These are phyloP conservation scores for Mesocricetus auratus DNA, from an alignment of 2,113 vertebrate genomes.

Conservation along the genomic window DNA sequence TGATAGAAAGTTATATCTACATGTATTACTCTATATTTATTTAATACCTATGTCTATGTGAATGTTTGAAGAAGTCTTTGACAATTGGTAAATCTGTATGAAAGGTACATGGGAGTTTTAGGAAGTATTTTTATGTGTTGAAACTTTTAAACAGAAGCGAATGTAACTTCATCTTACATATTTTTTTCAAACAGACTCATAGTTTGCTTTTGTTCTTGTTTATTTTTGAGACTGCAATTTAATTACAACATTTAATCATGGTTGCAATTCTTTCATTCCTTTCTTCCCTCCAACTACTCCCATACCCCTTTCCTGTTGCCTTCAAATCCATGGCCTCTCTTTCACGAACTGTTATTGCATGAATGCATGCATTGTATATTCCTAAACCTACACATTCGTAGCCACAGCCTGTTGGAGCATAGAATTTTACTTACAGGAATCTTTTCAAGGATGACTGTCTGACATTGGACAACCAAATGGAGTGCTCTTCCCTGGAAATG, in stretches of 20 bases:
- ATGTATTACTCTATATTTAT: not conserved
- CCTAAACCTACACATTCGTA: not conserved
- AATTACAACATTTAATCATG: too few species aligned
- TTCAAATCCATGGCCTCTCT: not conserved
- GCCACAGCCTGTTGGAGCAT: not conserved
- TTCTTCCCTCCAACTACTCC: not conserved
- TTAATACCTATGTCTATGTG: not conserved
- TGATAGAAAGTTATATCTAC: not conserved
- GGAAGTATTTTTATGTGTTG: not conserved
- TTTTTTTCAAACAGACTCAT: not conserved
- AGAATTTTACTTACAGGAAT: not conserved
- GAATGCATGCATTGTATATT: not conserved
- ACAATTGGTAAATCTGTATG: not conserved
- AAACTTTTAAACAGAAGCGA: conserved; percentile 14
- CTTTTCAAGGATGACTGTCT: not conserved
- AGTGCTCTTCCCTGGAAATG: not conserved
- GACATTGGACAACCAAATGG: not conserved
- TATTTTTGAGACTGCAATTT: not conserved
- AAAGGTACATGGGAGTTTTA: not conserved
- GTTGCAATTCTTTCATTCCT: not conserved
- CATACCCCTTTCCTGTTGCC: too few species aligned
- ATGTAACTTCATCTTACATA: not conserved
- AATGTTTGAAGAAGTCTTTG: not conserved
- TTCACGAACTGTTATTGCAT: not conserved
- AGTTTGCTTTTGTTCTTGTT: not conserved